phyloP scores from a whole-genome alignment of 1,140 invertebrate species.

The Rhagoletis pomonella region DNA sequence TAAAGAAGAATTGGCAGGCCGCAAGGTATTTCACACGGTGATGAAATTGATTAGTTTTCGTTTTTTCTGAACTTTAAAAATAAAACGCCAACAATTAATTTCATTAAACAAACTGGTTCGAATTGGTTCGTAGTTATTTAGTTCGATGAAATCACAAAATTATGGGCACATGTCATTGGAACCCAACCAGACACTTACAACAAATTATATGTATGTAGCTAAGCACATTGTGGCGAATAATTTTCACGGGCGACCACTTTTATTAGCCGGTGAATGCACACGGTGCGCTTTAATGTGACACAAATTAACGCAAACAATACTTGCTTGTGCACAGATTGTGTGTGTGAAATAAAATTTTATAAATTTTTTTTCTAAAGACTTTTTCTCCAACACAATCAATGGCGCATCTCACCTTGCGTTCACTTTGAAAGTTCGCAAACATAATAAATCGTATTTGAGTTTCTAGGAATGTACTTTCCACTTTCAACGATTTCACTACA shows the following conservation, averaged over 20 bases:
- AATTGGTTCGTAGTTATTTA: not conserved
- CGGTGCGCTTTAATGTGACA: not conserved
- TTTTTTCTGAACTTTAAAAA: no score
- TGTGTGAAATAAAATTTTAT: not conserved
- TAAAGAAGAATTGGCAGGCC: not conserved
- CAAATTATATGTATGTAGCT: not conserved
- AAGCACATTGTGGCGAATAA: not conserved
- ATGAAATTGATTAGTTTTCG: not conserved
- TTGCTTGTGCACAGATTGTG: not conserved
- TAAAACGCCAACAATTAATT: not conserved
- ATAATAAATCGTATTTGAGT: not conserved
- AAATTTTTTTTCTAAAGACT: not conserved
- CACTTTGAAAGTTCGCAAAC: constrained; percentile 24
- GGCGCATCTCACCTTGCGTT: not conserved
- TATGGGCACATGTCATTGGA: not conserved
- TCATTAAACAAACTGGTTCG: constrained; percentile 2
- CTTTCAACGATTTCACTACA: not conserved
- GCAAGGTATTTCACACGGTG: not conserved
- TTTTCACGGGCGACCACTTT: not conserved
- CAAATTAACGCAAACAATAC: not conserved
- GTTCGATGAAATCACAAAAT: not conserved
- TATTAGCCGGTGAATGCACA: not conserved
- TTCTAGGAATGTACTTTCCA: not conserved
- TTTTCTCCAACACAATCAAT: not conserved
- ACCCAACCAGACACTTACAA: not conserved